These are phyloP conservation scores for Menidia menidia DNA, from an alignment of 2,797 vertebrate species.

Conservation along the genomic window DNA sequence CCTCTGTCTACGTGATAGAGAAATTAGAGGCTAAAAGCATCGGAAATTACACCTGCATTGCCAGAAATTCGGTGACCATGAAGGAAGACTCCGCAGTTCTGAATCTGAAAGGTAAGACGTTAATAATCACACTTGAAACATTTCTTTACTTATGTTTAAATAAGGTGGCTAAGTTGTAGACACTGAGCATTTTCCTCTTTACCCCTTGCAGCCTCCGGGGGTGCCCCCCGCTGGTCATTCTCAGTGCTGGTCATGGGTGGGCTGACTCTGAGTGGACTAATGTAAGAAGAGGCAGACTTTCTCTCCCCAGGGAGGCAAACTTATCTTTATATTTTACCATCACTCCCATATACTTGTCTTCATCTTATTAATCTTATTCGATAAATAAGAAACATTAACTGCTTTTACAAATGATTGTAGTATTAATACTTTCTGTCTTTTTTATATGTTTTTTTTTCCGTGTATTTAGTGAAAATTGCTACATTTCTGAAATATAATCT, in stretches of 20 bases:
- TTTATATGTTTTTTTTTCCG: background rate
- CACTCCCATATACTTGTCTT: too few species aligned
- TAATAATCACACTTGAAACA: background rate
- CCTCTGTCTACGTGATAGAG: constrained; percentile 58
- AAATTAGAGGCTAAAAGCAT: constrained; percentile 28
- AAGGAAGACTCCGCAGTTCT: constrained; percentile 55
- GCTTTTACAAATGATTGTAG: background rate
- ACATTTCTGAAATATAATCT: background rate
- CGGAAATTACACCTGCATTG: constrained; percentile 77
- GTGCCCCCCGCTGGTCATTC: constrained; percentile 58
- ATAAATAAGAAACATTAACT: constrained; percentile 4
- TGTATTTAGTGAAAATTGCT: too few species aligned
- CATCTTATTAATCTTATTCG: background rate
- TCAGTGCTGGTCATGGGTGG: constrained; percentile 32
- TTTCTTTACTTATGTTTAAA: background rate
- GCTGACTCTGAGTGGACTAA: constrained; percentile 16
- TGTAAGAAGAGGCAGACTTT: constrained; percentile 31
- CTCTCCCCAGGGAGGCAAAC: background rate
- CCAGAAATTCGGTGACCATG: constrained; percentile 67
- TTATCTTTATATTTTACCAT: too few species aligned
- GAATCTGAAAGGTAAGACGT: constrained; percentile 65
- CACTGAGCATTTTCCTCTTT: background rate
- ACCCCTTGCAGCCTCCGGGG: constrained; percentile 54
- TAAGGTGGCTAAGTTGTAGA: background rate
- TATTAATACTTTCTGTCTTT: background rate